phyloP scores from a whole-genome alignment of 1,140 invertebrate species.

The Palaemon carinicauda region DNA sequence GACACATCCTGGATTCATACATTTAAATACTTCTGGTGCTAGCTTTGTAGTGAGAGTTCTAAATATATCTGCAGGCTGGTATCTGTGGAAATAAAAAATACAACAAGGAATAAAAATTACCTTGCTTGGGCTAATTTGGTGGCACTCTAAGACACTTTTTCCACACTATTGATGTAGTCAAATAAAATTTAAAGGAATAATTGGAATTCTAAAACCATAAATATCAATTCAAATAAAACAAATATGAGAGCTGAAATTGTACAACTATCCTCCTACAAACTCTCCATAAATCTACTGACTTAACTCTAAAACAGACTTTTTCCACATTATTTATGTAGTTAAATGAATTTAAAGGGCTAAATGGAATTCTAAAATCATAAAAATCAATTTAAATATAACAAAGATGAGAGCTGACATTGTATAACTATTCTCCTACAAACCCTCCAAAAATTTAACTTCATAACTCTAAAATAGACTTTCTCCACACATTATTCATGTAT shows the following conservation, averaged over 20 bases:
- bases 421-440: background rate
- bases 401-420: too few species aligned
- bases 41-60: conserved; percentile 42
- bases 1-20: conserved; percentile 68
- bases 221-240: too few species aligned
- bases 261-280: background rate
- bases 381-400: too few species aligned
- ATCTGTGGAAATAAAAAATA: conserved; percentile 31
- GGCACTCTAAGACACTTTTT: background rate
- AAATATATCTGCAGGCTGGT: conserved; percentile 42
- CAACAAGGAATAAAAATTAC: background rate
- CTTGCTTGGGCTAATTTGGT: too few species aligned
- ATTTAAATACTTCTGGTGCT: conserved; percentile 68
- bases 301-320: background rate
- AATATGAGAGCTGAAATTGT: too few species aligned
- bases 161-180: too few species aligned
- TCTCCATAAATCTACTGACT: too few species aligned
- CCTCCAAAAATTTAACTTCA: background rate
- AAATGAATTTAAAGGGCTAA: too few species aligned
- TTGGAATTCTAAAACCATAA: background rate
- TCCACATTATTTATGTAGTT: too few species aligned
- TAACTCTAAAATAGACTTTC: too few species aligned
- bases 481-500: too few species aligned
- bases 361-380: background rate
- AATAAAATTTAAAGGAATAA: too few species aligned